Evolutionary conservation across 1,140 invertebrate species (phyloP), one percentile per base, ranked within the genome.

Genomic region (Diachasma alloeum): DNA sequence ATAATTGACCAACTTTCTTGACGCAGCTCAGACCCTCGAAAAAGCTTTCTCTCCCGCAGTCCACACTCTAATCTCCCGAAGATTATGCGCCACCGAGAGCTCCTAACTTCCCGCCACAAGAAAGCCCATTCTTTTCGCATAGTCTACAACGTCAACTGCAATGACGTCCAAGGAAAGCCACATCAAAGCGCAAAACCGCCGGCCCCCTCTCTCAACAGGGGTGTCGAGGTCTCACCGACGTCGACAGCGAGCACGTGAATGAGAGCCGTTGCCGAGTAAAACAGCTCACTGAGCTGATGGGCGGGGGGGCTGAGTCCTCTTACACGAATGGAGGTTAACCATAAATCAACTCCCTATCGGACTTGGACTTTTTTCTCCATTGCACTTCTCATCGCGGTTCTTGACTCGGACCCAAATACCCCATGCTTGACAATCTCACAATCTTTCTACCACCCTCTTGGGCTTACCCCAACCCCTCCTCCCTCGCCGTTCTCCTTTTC

Each of bases 301-400:
- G 42, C 1, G 68, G 69, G 8, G 56, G 46, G 6, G 2, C n/a
- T 19, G 72, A 66, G 37, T 56, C 37, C 59, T 42, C 39, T 42
- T 75, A 67, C 74, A 75, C 74, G 56, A 36, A 66, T 74, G 53
- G 68, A 71, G 72, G 75, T 71, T 59, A 67, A 72, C 67, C 74
- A 76, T 70, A 63, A 79, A 79, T 79, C 78, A 42, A 73, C 39
- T 48, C 76, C 75, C 72, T 74, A 76, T 71, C 67, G 39, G 66
- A 15, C 24, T 26, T 59, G 19, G n/a, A 39, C 53, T 75, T 78
- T 75, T 75, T 42, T 78, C 37, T 63, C 56, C 46, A 66, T 1
- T 44, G 70, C 48, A 22, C 48, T 56, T 56, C 48, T 56, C 31
- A 69, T 76, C 75, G 68, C 46, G 68, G 42, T 76, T 48, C 75